A percentile compares a stretch with the other conserved stretches of the same genome.
Conservation (phyloP, 2,888 invertebrate genomes). For the Merodon equestris region DNA sequence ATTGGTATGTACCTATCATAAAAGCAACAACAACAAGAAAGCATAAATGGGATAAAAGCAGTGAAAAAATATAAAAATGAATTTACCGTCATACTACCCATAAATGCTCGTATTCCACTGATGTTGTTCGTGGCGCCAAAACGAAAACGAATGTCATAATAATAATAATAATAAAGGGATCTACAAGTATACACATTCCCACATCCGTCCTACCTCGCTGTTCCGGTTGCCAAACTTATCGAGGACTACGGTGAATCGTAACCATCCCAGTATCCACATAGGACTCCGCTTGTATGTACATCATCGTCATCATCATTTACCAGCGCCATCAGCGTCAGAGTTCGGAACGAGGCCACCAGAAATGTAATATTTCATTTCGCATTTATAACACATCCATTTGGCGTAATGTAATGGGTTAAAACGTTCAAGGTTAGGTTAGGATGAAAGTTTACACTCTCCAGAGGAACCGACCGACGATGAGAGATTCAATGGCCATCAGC, state of each 20-base stretch:
- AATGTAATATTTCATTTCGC: slow-evolving; percentile 68
- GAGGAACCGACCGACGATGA: slow-evolving; percentile 1
- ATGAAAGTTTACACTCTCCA: slow-evolving; percentile 43
- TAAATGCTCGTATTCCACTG: slow-evolving; percentile 45
- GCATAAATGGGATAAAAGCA: not conserved
- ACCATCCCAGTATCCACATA: slow-evolving; percentile 34
- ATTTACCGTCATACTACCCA: slow-evolving; percentile 32
- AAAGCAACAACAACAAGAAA: not conserved
- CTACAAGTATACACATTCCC: slow-evolving; percentile 39
- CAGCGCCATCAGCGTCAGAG: not conserved
- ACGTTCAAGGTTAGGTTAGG: slow-evolving; percentile 63
- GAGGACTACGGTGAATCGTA: slow-evolving; percentile 13
- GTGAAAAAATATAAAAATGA: slow-evolving; percentile 37
- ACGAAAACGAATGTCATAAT: slow-evolving; percentile 64
- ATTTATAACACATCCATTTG: slow-evolving; percentile 67
- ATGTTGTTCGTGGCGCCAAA: slow-evolving; percentile 62
- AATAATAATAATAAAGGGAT: slow-evolving; percentile 43
- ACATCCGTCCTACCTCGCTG: slow-evolving; percentile 8
- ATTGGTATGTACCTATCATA: not conserved
- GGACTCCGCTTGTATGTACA: not conserved
- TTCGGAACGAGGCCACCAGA: slow-evolving; percentile 32
- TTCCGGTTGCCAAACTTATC: slow-evolving; percentile 16
- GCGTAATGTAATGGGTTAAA: slow-evolving; percentile 67
- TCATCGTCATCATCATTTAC: slow-evolving; percentile 7
- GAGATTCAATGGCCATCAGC: slow-evolving; percentile 45